Evolutionary conservation across 2,797 vertebrate genomes (phyloP).

Genomic region (Chanos chanos): DNA sequence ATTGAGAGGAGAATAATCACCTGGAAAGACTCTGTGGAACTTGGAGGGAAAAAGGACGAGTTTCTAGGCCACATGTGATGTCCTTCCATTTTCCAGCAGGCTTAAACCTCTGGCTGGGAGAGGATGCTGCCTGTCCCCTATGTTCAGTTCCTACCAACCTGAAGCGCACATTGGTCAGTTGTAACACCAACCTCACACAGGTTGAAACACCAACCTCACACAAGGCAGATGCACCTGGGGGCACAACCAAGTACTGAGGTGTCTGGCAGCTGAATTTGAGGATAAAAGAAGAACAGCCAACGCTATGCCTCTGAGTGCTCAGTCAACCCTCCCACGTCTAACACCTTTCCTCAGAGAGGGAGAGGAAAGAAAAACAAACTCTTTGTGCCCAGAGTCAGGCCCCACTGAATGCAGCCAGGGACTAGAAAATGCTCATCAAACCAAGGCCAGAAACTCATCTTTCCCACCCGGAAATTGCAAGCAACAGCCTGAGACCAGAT

Average conservation of each 20-base stretch:
- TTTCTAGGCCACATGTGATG: too few species aligned
- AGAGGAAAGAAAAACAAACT: background rate
- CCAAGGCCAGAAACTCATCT: background rate
- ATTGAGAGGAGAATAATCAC: too few species aligned
- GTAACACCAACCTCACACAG: too few species aligned
- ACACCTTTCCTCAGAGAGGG: background rate
- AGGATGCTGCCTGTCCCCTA: too few species aligned
- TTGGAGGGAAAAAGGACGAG: too few species aligned
- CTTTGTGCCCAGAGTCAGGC: background rate
- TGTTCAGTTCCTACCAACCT: too few species aligned
- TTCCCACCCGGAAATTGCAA: background rate
- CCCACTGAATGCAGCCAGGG: background rate
- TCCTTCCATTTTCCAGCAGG: too few species aligned
- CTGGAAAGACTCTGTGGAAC: too few species aligned
- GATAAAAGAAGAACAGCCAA: background rate
- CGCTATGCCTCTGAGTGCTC: background rate
- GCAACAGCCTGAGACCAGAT: too few species aligned
- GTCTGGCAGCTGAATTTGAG: background rate
- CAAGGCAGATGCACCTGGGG: background rate
- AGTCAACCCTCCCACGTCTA: background rate
- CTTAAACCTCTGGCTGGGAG: too few species aligned
- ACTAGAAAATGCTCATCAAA: background rate
- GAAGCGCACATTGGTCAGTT: background rate
- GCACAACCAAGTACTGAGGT: constrained; percentile 4
- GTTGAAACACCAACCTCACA: background rate